These are phyloP conservation scores for Lagocephalus sceleratus DNA, from an alignment of 2,797 vertebrate species.

Conservation along the genomic window DNA sequence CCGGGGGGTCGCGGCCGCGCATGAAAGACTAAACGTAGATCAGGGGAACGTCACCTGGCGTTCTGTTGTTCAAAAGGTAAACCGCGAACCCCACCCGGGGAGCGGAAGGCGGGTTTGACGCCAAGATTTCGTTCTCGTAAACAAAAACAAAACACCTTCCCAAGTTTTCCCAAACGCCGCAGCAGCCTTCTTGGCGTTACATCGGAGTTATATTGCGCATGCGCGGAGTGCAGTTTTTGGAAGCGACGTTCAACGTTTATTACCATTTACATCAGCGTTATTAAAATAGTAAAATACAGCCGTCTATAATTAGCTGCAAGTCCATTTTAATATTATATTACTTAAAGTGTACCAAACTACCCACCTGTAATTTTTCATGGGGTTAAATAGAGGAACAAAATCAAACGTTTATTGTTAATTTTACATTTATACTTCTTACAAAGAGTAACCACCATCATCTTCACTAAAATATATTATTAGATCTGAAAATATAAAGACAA, in stretches of 20 bases:
- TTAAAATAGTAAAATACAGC: too few relatives aligned
- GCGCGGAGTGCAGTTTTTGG: conserved; percentile 1
- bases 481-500: conserved; percentile 74
- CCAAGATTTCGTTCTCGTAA: not conserved
- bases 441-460: conserved; percentile 65
- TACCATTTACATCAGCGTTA: too few relatives aligned
- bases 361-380: too few relatives aligned
- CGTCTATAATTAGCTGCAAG: too few relatives aligned
- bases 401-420: conserved; percentile 76
- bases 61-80: not conserved
- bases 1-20: not conserved
- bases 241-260: too few relatives aligned
- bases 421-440: conserved; percentile 72
- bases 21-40: not conserved
- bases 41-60: not conserved
- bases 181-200: conserved; percentile 7
- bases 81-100: not conserved
- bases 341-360: too few relatives aligned
- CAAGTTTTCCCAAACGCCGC: conserved; percentile 21
- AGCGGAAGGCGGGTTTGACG: not conserved
- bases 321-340: too few relatives aligned
- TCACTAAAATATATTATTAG: conserved; percentile 82
- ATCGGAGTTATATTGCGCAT: conserved; percentile 49
- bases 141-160: conserved; percentile 2
- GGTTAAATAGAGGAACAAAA: conserved; percentile 20